Evolutionary conservation across 2,888 invertebrate genomes (phyloP).

Genomic region (Drosophila trichaetosa): DNA sequence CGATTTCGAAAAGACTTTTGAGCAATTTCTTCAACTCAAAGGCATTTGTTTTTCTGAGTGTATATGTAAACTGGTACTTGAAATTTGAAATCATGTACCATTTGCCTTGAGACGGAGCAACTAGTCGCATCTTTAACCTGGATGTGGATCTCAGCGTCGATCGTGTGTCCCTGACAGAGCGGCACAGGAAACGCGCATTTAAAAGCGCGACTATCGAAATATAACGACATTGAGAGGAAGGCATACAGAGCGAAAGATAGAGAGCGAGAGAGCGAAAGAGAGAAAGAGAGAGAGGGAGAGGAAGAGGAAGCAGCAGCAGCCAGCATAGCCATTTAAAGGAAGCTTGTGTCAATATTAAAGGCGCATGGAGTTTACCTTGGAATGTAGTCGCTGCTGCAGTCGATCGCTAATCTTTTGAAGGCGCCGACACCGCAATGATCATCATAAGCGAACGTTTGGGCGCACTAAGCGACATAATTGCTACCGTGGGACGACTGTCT

Average conservation of each 20-base stretch:
- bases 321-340: conserved; percentile 66
- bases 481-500: conserved; percentile 71
- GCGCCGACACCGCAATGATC: conserved; percentile 67
- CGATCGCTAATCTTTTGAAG: conserved; percentile 70
- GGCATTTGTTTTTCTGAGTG: background rate
- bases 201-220: conserved; percentile 80
- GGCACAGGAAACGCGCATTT: conserved; percentile 78
- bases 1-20: background rate
- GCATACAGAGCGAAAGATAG: background rate
- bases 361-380: conserved; percentile 66
- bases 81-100: conserved; percentile 82
- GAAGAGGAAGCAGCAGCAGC: conserved; percentile 32
- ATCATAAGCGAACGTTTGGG: conserved; percentile 62
- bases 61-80: conserved; percentile 80
- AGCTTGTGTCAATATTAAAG: conserved; percentile 78
- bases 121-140: conserved; percentile 27
- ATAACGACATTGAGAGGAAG: conserved; percentile 66
- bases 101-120: conserved; percentile 70
- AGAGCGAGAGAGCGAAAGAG: conserved; percentile 9
- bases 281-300: conserved; percentile 10
- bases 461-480: conserved; percentile 80
- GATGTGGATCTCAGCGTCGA: conserved; percentile 47
- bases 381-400: conserved; percentile 55
- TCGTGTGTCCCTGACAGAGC: conserved; percentile 77
- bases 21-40: background rate